A percentile compares a stretch with the other conserved stretches of the same genome.
These are phyloP conservation scores for Toxonevra muliebris DNA, from an alignment of 2,888 invertebrate genomes.

Conservation along the genomic window DNA sequence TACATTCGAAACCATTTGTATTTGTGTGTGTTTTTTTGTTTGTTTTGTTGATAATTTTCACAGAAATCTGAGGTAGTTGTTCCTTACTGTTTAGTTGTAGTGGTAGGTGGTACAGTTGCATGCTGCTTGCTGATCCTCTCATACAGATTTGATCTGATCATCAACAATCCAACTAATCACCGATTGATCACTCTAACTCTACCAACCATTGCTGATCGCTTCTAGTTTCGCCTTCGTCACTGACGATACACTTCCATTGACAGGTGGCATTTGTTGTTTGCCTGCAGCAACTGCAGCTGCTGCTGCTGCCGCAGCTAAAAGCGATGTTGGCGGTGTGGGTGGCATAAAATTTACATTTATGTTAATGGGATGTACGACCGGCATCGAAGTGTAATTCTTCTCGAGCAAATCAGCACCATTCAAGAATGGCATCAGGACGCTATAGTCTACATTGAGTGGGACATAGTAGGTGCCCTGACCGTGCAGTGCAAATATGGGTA, in stretches of 20 bases:
- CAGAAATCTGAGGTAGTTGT: conserved; percentile 61
- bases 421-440: conserved; percentile 75
- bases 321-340: conserved; percentile 50
- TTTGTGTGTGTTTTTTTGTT: conserved; percentile 1
- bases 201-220: conserved; percentile 63
- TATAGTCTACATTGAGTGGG: conserved; percentile 82
- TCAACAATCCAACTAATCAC: no score
- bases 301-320: conserved; percentile 55
- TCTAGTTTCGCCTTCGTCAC: conserved; percentile 60
- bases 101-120: no score
- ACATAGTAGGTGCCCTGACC: conserved; percentile 90
- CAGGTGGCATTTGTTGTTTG: conserved; percentile 46
- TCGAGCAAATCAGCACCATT: conserved; percentile 71
- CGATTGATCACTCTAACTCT: conserved; percentile 29
- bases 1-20: background rate
- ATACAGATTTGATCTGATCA: no score
- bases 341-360: conserved; percentile 83
- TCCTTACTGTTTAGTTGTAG: conserved; percentile 40
- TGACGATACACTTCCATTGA: conserved; percentile 36
- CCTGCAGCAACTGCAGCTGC: conserved; percentile 48
- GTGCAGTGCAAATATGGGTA: conserved; percentile 91
- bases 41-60: conserved; percentile 40
- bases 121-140: background rate
- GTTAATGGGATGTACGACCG: conserved; percentile 83
- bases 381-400: conserved; percentile 66